Evolutionary conservation across 2,888 invertebrate genomes (phyloP), one percentile per base, ranked within the genome.

Genomic region (Pocota personata): DNA sequence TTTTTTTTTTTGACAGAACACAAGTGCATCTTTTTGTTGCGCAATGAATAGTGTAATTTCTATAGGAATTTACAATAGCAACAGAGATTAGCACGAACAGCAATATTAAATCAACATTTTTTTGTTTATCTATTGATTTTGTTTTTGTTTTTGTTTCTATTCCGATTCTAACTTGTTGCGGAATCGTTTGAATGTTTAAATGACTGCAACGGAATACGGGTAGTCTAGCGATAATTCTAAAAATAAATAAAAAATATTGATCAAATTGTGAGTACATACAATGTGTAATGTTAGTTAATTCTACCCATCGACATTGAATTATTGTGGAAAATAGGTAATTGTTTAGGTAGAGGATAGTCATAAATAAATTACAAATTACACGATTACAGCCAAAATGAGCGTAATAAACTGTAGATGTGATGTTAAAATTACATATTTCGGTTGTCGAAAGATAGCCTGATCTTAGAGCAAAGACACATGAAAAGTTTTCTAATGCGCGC

Each of bases 231-330:
- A 35, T 37, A 27, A 8, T 58, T 46, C 58, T 72, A 48, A 37
- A 37, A 37, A 67, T 52, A 67, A 69, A 40, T n/a, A 19, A 57
- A 16, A 14, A 52, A 30, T 43, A 73, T 60, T 58, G 60, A 72
- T 60, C 48, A 35, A 37, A 19, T 24, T 48, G 58, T 48, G 16
- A 16, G 16, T 43, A 52, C 24, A 37, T 46, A 16, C 10, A 40
- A 30, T 40, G 52, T 19, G 27, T 55, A 19, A 4, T 0, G 30
- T 40, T n/a, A 69, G 19, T 40, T 43, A 24, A 40, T 35, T 8
- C 19, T 21, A 37, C 16, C 24, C n/a, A 16, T 6, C 21, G 73
- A 43, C 73, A 52, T 73, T 73, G 73, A 43, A 14, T 52, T 35
- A n/a, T 27, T 14, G 52, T n/a, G 6, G 50, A 50, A 50, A 40